Evolutionary conservation across 1,140 invertebrate genomes (phyloP).

Genomic region (Cherax quadricarinatus): DNA sequence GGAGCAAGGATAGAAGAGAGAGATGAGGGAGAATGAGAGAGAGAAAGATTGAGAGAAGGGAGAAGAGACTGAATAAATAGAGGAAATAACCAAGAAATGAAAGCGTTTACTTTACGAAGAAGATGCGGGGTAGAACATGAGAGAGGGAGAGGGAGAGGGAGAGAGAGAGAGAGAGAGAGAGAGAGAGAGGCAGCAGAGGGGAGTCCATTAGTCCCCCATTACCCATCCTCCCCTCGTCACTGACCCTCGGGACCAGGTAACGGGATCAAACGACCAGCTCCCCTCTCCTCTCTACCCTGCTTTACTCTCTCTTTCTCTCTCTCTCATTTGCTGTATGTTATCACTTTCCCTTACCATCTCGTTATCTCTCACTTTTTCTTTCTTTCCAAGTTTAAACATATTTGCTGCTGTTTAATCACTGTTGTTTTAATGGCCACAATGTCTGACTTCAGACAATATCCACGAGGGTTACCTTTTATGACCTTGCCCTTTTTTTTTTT

Average conservation of each 20-base stretch:
- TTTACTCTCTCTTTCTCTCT: background rate
- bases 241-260: background rate
- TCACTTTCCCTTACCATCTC: background rate
- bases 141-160: too few relatives aligned
- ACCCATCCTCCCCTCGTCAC: background rate
- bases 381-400: too few relatives aligned
- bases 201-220: background rate
- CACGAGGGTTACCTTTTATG: too few relatives aligned
- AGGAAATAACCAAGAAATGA: background rate
- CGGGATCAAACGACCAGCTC: constrained; percentile 6
- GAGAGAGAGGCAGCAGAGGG: background rate
- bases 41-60: background rate
- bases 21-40: background rate
- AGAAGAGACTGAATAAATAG: background rate
- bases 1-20: background rate
- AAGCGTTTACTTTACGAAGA: background rate
- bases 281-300: too few relatives aligned
- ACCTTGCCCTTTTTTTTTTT: too few relatives aligned
- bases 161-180: constrained; percentile 19
- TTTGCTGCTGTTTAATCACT: too few relatives aligned
- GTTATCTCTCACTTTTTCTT: background rate
- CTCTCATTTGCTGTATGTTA: background rate
- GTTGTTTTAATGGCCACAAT: too few relatives aligned
- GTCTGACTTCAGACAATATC: too few relatives aligned
- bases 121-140: too few relatives aligned